These are phyloP conservation scores for Meriones psammophilus DNA, from an alignment of 2,797 vertebrate species.

Conservation along the genomic window DNA sequence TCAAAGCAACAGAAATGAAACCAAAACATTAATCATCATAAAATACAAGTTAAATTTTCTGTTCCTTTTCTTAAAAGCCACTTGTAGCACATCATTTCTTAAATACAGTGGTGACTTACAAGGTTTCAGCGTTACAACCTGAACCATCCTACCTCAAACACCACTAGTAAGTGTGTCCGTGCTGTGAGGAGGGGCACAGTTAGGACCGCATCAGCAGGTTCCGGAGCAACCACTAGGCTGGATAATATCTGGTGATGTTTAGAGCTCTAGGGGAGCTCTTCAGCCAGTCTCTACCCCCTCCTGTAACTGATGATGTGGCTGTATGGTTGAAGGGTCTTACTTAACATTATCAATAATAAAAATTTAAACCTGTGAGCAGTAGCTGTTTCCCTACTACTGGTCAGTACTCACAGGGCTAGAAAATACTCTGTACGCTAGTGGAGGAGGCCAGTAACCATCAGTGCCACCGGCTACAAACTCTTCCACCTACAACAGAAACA, in stretches of 20 bases:
- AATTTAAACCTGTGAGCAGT: neutral
- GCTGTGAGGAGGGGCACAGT: neutral
- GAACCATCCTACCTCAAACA: neutral
- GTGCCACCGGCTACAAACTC: neutral
- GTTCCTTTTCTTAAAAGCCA: neutral
- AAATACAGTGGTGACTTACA: neutral
- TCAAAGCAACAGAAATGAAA: neutral
- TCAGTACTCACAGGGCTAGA: too few species aligned
- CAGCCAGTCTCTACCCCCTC: neutral
- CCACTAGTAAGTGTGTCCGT: neutral
- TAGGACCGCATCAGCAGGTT: neutral
- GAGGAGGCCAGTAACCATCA: neutral
- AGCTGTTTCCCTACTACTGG: too few species aligned
- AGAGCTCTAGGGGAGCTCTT: neutral
- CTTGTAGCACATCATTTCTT: neutral
- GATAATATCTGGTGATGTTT: too few species aligned
- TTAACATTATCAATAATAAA: neutral
- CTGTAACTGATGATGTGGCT: neutral
- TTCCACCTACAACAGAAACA: neutral
- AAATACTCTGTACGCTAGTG: neutral
- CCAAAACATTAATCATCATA: neutral
- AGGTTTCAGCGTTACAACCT: slow-evolving; percentile 3
- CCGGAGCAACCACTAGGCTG: neutral
- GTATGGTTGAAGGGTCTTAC: neutral
- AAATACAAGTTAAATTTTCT: neutral